These are phyloP conservation scores for Podargus strigoides DNA, from an alignment of 2,797 vertebrate genomes.

Conservation along the genomic window DNA sequence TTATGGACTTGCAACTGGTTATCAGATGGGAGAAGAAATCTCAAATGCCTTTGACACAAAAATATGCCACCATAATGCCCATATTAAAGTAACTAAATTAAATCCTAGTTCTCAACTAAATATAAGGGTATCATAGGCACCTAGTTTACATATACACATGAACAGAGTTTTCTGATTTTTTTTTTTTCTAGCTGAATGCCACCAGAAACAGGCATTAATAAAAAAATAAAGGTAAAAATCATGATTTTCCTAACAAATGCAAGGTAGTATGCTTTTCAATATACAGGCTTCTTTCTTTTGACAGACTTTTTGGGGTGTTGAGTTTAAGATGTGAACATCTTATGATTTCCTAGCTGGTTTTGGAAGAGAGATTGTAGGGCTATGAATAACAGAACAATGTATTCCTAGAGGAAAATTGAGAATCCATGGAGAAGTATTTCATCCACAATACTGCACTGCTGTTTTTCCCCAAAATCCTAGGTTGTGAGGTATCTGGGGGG, in stretches of 20 bases:
- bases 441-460: not conserved
- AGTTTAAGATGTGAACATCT: not conserved
- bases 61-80: not conserved
- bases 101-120: not conserved
- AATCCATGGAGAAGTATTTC: not conserved
- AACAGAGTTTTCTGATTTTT: not conserved
- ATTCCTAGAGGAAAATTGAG: not conserved
- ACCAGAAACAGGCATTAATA: not conserved
- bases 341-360: not conserved
- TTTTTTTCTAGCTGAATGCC: not conserved
- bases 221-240: not conserved
- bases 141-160: not conserved
- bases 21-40: not conserved
- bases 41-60: not conserved
- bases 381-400: not conserved
- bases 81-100: not conserved
- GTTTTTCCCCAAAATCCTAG: not conserved
- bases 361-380: not conserved
- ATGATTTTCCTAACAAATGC: not conserved
- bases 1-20: not conserved
- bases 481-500: not conserved
- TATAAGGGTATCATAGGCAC: not conserved
- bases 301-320: not conserved
- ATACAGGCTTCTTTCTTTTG: not conserved
- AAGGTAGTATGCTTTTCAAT: not conserved